Percentiles rank a stretch among this genome's conserved stretches.
Conservation (phyloP, 2,888 invertebrate genomes). For the Apodemia zela region DNA sequence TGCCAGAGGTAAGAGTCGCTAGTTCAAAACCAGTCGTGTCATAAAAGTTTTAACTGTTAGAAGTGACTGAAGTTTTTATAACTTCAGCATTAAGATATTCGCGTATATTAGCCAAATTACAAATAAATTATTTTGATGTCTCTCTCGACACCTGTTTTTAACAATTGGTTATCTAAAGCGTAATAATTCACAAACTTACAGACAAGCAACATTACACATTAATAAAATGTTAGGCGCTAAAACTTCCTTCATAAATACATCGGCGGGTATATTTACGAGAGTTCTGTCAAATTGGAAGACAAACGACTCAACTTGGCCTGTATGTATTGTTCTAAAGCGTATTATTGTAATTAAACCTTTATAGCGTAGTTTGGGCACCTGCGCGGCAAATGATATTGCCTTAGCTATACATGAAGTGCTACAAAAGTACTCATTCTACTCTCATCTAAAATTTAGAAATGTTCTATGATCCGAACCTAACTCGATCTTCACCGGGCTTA, state of each 20-base stretch:
- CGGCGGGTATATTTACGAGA: conserved; percentile 45
- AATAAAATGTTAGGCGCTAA: conserved; percentile 29
- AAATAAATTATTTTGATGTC: conserved; percentile 10
- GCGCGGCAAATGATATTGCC: conserved; percentile 32
- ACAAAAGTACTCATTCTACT: not conserved
- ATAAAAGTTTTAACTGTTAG: too few species aligned
- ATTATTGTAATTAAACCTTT: conserved; percentile 10
- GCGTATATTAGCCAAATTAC: not conserved
- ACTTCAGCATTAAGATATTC: conserved; percentile 1
- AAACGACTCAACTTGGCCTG: conserved; percentile 43
- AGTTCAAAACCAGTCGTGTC: too few species aligned
- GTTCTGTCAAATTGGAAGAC: conserved; percentile 39
- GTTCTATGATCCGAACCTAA: too few species aligned
- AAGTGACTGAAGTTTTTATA: not conserved
- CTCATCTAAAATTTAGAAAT: not conserved
- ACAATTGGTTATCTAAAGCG: conserved; percentile 23
- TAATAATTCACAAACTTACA: conserved; percentile 23
- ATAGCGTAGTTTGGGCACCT: not conserved
- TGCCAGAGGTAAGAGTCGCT: too few species aligned
- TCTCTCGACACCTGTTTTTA: conserved; percentile 20
- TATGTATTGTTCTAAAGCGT: conserved; percentile 17
- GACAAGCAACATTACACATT: conserved; percentile 22
- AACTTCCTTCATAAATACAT: conserved; percentile 50
- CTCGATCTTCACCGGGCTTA: too few species aligned
- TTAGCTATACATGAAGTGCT: conserved; percentile 26